A percentile compares a stretch with the other conserved stretches of the same genome.
phyloP scores from a whole-genome alignment of 1,140 invertebrate species.

The Chlorops oryzae region DNA sequence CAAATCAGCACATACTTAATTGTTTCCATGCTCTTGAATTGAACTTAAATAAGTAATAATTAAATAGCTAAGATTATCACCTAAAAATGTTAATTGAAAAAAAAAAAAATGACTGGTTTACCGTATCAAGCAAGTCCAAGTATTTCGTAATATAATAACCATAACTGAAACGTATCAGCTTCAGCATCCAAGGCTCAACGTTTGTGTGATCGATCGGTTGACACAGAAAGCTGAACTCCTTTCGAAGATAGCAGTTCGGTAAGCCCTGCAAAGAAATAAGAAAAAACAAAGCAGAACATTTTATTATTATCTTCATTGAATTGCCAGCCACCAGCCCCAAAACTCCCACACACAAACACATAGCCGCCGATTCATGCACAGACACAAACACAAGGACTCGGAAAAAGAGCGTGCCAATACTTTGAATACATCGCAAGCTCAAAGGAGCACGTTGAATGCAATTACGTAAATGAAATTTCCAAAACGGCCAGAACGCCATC shows the following conservation, averaged over 20 bases:
- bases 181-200: slow-evolving; percentile 48
- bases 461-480: slow-evolving; percentile 16
- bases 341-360: too few relatives aligned
- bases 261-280: slow-evolving; percentile 43
- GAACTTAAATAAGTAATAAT: too few relatives aligned
- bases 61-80: too few relatives aligned
- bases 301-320: too few relatives aligned
- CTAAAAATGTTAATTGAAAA: too few relatives aligned
- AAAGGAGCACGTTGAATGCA: too few relatives aligned
- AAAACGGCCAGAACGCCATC: neutral
- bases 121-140: slow-evolving; percentile 55
- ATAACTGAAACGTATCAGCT: slow-evolving; percentile 57
- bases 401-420: slow-evolving; percentile 6
- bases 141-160: slow-evolving; percentile 55
- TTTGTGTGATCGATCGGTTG: slow-evolving; percentile 54
- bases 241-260: slow-evolving; percentile 43
- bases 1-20: too few relatives aligned
- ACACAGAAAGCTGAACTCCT: slow-evolving; percentile 60
- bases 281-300: neutral
- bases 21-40: too few relatives aligned
- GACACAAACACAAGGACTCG: slow-evolving; percentile 11
- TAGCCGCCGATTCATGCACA: slow-evolving; percentile 18
- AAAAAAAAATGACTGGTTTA: too few relatives aligned
- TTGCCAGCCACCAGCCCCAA: too few relatives aligned
- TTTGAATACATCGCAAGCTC: too few relatives aligned